These are phyloP conservation scores for Heliconius aoede DNA, from an alignment of 2,888 invertebrate species.

Conservation along the genomic window DNA sequence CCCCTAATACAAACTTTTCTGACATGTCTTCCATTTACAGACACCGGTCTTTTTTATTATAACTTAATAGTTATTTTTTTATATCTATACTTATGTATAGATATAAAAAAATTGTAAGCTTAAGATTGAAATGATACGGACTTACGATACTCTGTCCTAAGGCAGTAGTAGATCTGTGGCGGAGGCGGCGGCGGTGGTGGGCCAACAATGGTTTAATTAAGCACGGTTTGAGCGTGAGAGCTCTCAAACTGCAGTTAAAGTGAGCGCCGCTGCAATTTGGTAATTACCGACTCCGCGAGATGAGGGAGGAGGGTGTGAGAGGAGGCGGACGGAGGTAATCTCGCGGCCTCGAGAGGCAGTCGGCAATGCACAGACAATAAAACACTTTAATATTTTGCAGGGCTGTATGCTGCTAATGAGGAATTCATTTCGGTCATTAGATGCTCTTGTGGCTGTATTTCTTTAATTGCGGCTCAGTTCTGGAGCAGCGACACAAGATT, in stretches of 20 bases:
- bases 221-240: conserved; percentile 57
- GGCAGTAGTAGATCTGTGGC: not conserved
- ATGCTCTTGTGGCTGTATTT: conserved; percentile 44
- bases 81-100: too few relatives aligned
- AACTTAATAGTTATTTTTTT: too few relatives aligned
- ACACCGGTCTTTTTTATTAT: too few relatives aligned
- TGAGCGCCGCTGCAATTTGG: conserved; percentile 59
- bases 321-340: conserved; percentile 47
- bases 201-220: conserved; percentile 65
- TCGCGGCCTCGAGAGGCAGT: conserved; percentile 51
- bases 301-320: conserved; percentile 30
- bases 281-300: conserved; percentile 54
- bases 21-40: too few relatives aligned
- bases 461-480: conserved; percentile 47
- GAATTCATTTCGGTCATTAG: conserved; percentile 50
- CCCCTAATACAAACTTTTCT: too few relatives aligned
- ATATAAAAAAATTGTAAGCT: too few relatives aligned
- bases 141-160: not conserved
- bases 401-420: conserved; percentile 49
- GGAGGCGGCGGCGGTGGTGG: conserved; percentile 23
- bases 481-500: conserved; percentile 42
- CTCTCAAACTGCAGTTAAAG: conserved; percentile 56
- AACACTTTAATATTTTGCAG: conserved; percentile 48
- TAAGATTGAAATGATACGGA: not conserved
- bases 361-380: conserved; percentile 51